Percentiles rank a stretch among this genome's conserved stretches.
Evolutionary conservation across 2,797 vertebrate genomes (phyloP).

Genomic region (Phoebastria nigripes): DNA sequence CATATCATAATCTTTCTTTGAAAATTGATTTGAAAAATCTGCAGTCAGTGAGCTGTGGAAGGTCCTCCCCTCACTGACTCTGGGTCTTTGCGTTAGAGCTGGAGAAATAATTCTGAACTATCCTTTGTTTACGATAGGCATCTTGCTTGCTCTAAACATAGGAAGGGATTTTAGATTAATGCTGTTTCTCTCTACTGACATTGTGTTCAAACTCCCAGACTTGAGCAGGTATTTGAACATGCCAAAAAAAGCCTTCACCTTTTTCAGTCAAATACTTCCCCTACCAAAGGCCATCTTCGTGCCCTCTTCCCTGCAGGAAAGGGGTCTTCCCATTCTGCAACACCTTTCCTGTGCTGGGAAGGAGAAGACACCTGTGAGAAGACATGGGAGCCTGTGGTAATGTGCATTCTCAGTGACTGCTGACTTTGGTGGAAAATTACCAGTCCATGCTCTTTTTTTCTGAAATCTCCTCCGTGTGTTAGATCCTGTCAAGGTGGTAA

Average conservation of each 20-base stretch:
- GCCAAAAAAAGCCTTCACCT: neutral
- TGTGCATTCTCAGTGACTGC: neutral
- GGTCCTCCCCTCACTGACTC: neutral
- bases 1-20: neutral
- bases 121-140: neutral
- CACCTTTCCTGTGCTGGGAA: neutral
- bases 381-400: neutral
- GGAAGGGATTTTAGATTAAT: neutral
- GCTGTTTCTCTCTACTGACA: neutral
- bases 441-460: neutral
- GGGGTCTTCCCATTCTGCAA: neutral
- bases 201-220: neutral
- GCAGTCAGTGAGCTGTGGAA: neutral
- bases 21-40: neutral
- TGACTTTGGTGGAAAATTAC: neutral
- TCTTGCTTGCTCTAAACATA: neutral
- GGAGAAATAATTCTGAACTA: neutral
- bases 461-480: neutral
- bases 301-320: neutral
- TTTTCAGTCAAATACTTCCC: neutral
- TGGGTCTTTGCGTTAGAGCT: neutral
- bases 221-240: neutral
- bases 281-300: neutral
- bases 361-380: neutral
- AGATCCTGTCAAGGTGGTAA: neutral